Base-by-base conservation (phyloP, 2,113 vertebrate genomes). In the Odobenus rosmarus region DNA sequence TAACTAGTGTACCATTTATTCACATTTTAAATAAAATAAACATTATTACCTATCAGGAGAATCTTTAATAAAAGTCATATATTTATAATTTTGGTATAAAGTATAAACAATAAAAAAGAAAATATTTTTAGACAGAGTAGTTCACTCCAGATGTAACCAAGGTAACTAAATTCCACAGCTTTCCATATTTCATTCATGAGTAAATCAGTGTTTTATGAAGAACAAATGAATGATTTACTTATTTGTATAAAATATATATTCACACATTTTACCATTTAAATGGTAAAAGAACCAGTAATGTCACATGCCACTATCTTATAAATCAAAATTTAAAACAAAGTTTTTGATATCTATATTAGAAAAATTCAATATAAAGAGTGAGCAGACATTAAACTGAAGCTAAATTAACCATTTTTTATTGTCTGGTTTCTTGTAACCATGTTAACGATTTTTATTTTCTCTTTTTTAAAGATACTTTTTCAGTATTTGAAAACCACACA, bases 141-240 rank as follows among this genome's bases (percentile, higher is more conserved):
- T 83, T 98, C 80, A 91, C 74, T 97, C 97, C 97, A 98, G 98
- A 97, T 98, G 98, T 98, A 98, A 97, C 98, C 98, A 98, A 98
- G 98, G 98, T 98, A 99, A 99, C 98, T 89, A 97, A 97, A 98
- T 95, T 95, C 97, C 96, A 97, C 89, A 97, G 80, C 92, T 97
- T 98, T 97, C 90, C 80, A 97, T 96, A 95, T 98, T 98, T 97
- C 86, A 97, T 97, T 96, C 61, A 71, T 91, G 83, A 97, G 83
- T 90, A 98, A 96, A 92, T 86, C 33, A 62, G 42, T 92, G 64
- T 97, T 97, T 98, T 97, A 74, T 33, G 61, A 93, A 74, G 33
- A 97, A 92, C 13, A 96, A 98, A 93, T 39, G 15, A 88, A 76
- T 55, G 86, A 81, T 93, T 94, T 95, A 91, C 55, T 95, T 62